A percentile compares a stretch with the other conserved stretches of the same genome.
These are phyloP conservation scores for Drosophila kikkawai DNA, from an alignment of 1,140 invertebrate species.

Conservation along the genomic window DNA sequence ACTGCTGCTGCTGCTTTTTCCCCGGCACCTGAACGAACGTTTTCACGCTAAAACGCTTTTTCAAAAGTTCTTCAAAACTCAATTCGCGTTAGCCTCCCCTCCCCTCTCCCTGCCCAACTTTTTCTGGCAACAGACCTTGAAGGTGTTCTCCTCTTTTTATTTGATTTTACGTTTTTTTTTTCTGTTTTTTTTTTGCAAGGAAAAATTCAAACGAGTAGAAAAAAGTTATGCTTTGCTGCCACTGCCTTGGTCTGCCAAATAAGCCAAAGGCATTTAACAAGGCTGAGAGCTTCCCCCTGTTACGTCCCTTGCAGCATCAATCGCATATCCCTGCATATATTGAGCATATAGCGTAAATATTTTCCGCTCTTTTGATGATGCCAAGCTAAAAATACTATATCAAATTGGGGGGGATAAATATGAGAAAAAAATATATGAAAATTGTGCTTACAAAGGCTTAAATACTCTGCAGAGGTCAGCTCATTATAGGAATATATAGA, in stretches of 20 bases:
- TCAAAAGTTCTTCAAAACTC: slow-evolving; percentile 74
- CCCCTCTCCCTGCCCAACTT: background rate
- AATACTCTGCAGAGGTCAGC: background rate
- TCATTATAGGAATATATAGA: background rate
- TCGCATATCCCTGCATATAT: slow-evolving; percentile 44
- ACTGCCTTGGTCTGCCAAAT: slow-evolving; percentile 49
- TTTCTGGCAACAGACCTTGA: slow-evolving; percentile 57
- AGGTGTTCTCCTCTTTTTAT: slow-evolving; percentile 54
- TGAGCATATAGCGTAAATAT: slow-evolving; percentile 37
- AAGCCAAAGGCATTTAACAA: slow-evolving; percentile 66
- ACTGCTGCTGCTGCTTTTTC: background rate
- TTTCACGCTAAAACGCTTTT: slow-evolving; percentile 79
- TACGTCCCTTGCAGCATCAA: slow-evolving; percentile 8
- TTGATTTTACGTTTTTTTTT: slow-evolving; percentile 16
- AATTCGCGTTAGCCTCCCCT: slow-evolving; percentile 43
- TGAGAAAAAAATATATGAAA: background rate
- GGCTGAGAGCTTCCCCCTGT: background rate
- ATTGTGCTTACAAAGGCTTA: background rate
- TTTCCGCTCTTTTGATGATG: slow-evolving; percentile 51
- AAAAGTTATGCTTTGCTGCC: slow-evolving; percentile 51
- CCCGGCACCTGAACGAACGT: slow-evolving; percentile 40
- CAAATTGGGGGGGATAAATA: background rate
- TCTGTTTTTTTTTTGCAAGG: background rate
- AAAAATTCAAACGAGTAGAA: slow-evolving; percentile 61
- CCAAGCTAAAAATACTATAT: slow-evolving; percentile 1